phyloP scores from a whole-genome alignment of 2,888 invertebrate species.

The Netelia virgata region DNA sequence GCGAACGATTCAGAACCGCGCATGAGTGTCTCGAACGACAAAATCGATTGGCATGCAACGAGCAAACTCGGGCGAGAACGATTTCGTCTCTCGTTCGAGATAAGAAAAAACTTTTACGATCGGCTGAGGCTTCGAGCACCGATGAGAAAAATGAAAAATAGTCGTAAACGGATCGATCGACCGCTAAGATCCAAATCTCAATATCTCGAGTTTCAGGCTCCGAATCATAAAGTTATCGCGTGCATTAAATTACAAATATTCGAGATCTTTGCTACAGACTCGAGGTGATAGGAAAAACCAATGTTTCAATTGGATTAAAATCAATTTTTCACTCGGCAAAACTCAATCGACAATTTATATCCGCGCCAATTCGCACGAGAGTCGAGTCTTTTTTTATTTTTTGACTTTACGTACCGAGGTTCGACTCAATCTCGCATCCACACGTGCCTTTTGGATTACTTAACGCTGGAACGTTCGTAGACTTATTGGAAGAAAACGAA shows the following conservation, averaged over 20 bases:
- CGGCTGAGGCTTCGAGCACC: neutral
- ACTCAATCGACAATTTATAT: neutral
- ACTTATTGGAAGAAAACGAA: neutral
- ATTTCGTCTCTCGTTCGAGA: neutral
- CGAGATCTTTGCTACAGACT: no score
- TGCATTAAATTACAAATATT: no score
- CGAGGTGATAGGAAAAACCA: no score
- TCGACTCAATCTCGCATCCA: conserved; percentile 11
- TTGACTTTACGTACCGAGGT: conserved; percentile 3
- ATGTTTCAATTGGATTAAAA: no score
- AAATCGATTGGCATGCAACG: conserved; percentile 7
- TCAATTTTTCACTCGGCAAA: no score
- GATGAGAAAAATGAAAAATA: neutral
- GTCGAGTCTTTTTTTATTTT: neutral
- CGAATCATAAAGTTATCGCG: no score
- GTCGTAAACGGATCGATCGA: no score
- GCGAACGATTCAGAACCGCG: neutral
- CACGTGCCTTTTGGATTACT: conserved; percentile 9
- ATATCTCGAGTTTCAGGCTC: no score
- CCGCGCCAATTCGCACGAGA: neutral
- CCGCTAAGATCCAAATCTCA: no score
- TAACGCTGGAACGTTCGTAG: neutral
- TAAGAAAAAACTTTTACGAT: neutral
- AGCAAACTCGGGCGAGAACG: neutral
- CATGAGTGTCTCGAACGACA: neutral